Evolutionary conservation across 2,797 vertebrate genomes (phyloP), one percentile per base, ranked within the genome.

Genomic region (Lepus oiostolus): DNA sequence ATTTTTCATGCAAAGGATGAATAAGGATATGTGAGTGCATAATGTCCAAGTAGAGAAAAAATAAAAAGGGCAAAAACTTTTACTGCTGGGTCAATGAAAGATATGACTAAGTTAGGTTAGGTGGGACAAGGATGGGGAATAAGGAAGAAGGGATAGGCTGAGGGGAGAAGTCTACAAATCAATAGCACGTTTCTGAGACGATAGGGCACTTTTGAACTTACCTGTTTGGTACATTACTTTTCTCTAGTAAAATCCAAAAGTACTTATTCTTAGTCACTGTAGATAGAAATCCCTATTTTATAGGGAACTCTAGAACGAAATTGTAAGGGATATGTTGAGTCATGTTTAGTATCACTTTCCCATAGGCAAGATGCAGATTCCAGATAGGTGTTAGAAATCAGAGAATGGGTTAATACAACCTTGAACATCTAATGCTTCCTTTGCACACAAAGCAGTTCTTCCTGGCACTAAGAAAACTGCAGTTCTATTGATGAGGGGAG

Each of bases 1-100:
- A 21, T 94, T 95, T 98, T 75, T 85, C 83, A 97, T 97, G 96
- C 54, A 86, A 76, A 92, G 91, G 65, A 81, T 26, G 21, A 93
- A 92, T 71, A 96, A 75, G 62, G 85, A 96, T 91, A 88, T 60
- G 72, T 58, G 71, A 50, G 82, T 95, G 75, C 58, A 58, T 92
- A 94, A 91, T 67, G 54, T 30, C 38, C 50, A 86, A 74, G 54
- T 32, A 30, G n/a, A 88, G 77, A 26, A 60, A 54, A 71, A 70
- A 50, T 67, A 62, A 91, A 88, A 84, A 92, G 22, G 13, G 71
- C 58, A 38, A 38, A 62, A 30, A 32, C 32, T 24, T 79, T 92
- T 67, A 67, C 52, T 38, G 21, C 72, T 86, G 4, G 79, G 52
- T 87, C 86, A 87, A 28, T 79, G 42, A 86, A 91, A 30, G 72